Conservation (phyloP, 2,113 vertebrate species). For the Dissostichus mawsoni region DNA sequence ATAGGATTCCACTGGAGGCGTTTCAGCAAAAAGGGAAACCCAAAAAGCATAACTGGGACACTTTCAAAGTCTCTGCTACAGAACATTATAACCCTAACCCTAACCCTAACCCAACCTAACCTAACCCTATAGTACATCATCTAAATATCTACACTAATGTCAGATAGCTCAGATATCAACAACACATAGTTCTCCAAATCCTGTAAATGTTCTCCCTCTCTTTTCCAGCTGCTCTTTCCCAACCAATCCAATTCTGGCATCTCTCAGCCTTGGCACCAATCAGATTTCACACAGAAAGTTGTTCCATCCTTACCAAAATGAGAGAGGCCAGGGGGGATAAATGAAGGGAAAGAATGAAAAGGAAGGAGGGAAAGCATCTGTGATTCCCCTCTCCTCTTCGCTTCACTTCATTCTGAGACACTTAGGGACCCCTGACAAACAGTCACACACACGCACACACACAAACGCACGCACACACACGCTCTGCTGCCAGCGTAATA, state of each 20-base stretch:
- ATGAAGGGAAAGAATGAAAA: slow-evolving; percentile 40
- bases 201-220: slow-evolving; percentile 14
- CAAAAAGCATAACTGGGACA: too few relatives aligned
- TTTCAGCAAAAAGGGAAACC: too few relatives aligned
- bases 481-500: slow-evolving; percentile 65
- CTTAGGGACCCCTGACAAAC: slow-evolving; percentile 59
- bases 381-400: slow-evolving; percentile 74
- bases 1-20: too few relatives aligned
- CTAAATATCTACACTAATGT: background rate
- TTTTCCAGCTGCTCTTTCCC: slow-evolving; percentile 67
- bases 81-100: background rate
- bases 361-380: slow-evolving; percentile 66
- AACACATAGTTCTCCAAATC: slow-evolving; percentile 4
- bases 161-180: background rate
- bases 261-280: slow-evolving; percentile 76
- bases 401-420: slow-evolving; percentile 85
- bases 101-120: too few relatives aligned
- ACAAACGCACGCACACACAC: slow-evolving; percentile 56
- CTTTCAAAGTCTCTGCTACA: background rate
- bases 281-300: slow-evolving; percentile 71
- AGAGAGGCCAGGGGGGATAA: slow-evolving; percentile 19
- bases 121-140: background rate
- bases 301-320: slow-evolving; percentile 51
- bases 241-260: slow-evolving; percentile 56
- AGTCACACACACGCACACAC: slow-evolving; percentile 30